Evolutionary conservation across 1,140 invertebrate species (phyloP), one percentile per base, ranked within the genome.

Genomic region (Papilio aristodemus): DNA sequence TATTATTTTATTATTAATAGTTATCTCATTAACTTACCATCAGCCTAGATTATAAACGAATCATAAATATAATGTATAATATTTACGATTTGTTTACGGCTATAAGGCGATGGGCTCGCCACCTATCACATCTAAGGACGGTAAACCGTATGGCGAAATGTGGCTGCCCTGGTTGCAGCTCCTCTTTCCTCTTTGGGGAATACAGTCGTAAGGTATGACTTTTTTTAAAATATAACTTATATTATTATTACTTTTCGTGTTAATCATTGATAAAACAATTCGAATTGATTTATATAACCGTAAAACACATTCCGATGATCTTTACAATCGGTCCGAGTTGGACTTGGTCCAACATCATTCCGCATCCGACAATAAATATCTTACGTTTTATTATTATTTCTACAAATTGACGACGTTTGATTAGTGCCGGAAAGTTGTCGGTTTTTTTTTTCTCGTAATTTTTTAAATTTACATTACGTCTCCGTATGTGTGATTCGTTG

Each of bases 351-450:
- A 85, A 85, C 71, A 66, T 72, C 70, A 71, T 75, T 73, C 72
- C 72, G 68, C 72, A 77, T 78, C 79, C 79, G 83, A 80, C 83
- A 83, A 86, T 86, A 84, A 86, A 83, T 83, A 83, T 78, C 76
- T 76, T 80, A 75, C 78, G 67, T 76, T 75, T 54, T 75, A 72
- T 74, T 74, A 75, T 80, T 80, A 80, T 78, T 78, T 74, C 74
- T 74, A 80, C 77, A 74, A 80, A 78, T 78, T 66, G 63, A 50
- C 41, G 63, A 66, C 63, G 41, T 66, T 46, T 66, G 63, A 66
- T 66, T 66, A 66, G 27, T 50, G 43, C 41, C 63, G 62, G 62
- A n/a, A 43, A 32, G 13, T 43, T n/a, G 22, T 27, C 19, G 27
- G 2, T 0, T 25, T 54, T 11, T 22, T 50, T 17, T 11, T 10